Percentiles rank a stretch among this genome's conserved stretches.
phyloP scores from a whole-genome alignment of 2,888 invertebrate species.

The Drosophila macrospina region DNA sequence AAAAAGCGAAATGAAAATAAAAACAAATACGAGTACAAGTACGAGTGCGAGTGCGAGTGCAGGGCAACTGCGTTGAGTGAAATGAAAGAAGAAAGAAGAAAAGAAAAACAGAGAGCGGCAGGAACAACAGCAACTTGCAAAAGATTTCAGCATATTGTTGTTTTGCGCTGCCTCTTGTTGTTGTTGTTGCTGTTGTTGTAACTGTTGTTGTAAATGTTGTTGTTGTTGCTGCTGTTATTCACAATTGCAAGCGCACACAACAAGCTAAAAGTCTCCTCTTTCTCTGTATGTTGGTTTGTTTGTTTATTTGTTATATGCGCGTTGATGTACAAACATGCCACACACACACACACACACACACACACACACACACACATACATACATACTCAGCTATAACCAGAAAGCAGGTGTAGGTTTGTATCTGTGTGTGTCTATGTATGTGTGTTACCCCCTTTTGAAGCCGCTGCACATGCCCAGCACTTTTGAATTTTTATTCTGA shows the following conservation, averaged over 20 bases:
- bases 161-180: slow-evolving; percentile 40
- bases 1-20: slow-evolving; percentile 31
- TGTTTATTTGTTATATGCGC: slow-evolving; percentile 68
- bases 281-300: slow-evolving; percentile 49
- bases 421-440: slow-evolving; percentile 25
- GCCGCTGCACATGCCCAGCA: slow-evolving; percentile 51
- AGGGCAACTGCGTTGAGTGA: slow-evolving; percentile 41
- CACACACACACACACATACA: slow-evolving; percentile 46
- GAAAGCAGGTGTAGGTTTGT: slow-evolving; percentile 49
- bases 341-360: slow-evolving; percentile 38
- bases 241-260: slow-evolving; percentile 67
- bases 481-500: slow-evolving; percentile 71
- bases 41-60: slow-evolving; percentile 29
- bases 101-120: slow-evolving; percentile 41
- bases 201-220: slow-evolving; percentile 32
- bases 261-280: slow-evolving; percentile 62
- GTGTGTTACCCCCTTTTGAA: slow-evolving; percentile 42
- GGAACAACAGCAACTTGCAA: slow-evolving; percentile 52
- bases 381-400: neutral
- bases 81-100: slow-evolving; percentile 55
- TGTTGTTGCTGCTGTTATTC: slow-evolving; percentile 57
- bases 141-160: slow-evolving; percentile 70
- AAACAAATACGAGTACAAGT: slow-evolving; percentile 57
- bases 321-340: slow-evolving; percentile 70
- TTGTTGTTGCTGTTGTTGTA: slow-evolving; percentile 38